Conservation (phyloP, 2,113 vertebrate genomes). For the Microtus pennsylvanicus region DNA sequence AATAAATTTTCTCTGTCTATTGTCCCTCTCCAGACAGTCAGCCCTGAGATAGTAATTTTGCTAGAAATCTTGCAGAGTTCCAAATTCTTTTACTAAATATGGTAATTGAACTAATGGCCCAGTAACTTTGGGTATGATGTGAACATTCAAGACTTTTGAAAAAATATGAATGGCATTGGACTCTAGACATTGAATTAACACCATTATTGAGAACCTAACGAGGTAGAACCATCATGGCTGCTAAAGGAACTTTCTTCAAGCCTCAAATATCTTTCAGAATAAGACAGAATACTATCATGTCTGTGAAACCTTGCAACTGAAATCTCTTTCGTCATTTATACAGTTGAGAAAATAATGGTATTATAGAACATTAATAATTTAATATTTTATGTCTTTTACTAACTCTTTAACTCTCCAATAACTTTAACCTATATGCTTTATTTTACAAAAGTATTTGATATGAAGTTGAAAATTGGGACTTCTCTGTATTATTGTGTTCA, state of each 20-base stretch:
- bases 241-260: background rate
- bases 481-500: background rate
- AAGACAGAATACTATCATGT: background rate
- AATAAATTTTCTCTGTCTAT: background rate
- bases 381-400: conserved; percentile 22
- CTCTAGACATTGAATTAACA: background rate
- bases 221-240: background rate
- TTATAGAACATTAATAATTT: background rate
- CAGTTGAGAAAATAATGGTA: background rate
- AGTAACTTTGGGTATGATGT: background rate
- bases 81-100: background rate
- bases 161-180: background rate
- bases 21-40: background rate
- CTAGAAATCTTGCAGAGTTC: background rate
- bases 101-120: background rate
- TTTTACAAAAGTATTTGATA: background rate
- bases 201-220: background rate
- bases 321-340: background rate
- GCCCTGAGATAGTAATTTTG: background rate
- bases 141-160: background rate
- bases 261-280: background rate
- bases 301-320: background rate
- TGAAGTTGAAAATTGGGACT: background rate
- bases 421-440: background rate
- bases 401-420: background rate